These are phyloP conservation scores for Eulacestoma nigropectus DNA, from an alignment of 2,113 vertebrate genomes.

Conservation along the genomic window DNA sequence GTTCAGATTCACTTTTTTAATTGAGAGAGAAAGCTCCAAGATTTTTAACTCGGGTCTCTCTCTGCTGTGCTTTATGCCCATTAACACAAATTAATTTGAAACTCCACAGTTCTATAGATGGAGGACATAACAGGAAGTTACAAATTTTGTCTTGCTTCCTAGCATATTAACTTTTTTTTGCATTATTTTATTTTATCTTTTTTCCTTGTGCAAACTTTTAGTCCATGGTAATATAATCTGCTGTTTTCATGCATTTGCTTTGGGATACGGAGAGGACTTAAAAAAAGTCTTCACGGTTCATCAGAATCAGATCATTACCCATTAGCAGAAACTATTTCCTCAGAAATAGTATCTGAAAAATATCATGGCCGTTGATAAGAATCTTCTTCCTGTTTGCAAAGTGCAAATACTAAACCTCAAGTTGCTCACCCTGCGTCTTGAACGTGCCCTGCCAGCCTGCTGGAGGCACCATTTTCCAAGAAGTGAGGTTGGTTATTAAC, in stretches of 20 bases:
- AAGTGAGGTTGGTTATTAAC: neutral
- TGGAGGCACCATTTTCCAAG: neutral
- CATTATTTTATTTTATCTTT: neutral
- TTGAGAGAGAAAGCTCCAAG: neutral
- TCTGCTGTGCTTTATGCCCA: neutral
- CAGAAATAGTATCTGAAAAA: neutral
- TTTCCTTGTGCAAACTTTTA: neutral
- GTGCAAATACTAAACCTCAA: neutral
- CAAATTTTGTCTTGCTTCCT: neutral
- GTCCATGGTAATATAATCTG: neutral
- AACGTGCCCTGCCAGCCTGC: accelerated
- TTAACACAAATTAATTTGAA: neutral
- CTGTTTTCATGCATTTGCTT: neutral
- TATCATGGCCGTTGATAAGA: neutral
- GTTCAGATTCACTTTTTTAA: neutral
- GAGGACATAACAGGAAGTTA: neutral
- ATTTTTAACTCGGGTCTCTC: neutral
- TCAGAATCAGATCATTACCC: neutral
- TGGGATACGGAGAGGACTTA: neutral
- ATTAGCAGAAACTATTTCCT: neutral
- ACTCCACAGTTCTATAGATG: neutral
- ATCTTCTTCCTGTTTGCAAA: neutral
- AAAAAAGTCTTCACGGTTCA: neutral
- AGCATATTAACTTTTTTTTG: neutral
- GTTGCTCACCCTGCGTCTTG: neutral